Base-by-base conservation (phyloP, 2,797 vertebrate species). In the Eurystomus glaucurus region DNA sequence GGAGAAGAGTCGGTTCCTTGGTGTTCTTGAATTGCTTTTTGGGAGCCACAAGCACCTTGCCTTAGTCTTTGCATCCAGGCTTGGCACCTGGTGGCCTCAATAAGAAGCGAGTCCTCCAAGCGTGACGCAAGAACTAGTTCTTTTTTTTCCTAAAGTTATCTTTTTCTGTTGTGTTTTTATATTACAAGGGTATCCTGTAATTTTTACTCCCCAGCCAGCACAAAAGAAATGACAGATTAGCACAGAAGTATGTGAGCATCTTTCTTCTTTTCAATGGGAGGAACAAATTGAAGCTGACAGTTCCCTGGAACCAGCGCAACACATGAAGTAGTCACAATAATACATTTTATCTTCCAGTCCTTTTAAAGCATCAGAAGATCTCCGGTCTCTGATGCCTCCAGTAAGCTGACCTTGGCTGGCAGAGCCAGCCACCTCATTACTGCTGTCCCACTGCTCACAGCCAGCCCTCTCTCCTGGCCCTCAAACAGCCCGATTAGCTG, bases 211-310 rank as follows among this genome's bases (percentile, higher is more conserved):
- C 37, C 23, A 10, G 62, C 10, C 71, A 72, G 72, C 45, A 89
- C 82, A 94, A 91, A 96, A 94, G 84, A 84, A 89, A 51, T 39
- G 31, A 89, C 0, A 22, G 58, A 78, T 61, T 84, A 80, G 77
- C 26, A 45, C 41, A 68, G 37, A 87, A 96, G 75, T 74, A 76
- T 22, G 33, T 0, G 3, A 35, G 52, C 75, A 91, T 85, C 89
- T 94, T 93, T 90, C 80, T 95, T 96, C 77, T 89, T 93, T 62
- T 87, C 82, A 57, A 17, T 23, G 46, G 55, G 72, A 97, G 64
- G 85, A 96, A 91, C 91, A 97, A 97, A 97, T 97, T 76, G 72
- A 96, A 95, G 88, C 66, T 83, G 97, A 97, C 98, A 95, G 96
- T 86, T 97, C 92, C 68, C 79, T 94, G 96, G 94, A 97, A 88